Base-by-base conservation (phyloP, 1,140 invertebrate genomes). In the Diorhabda sublineata region DNA sequence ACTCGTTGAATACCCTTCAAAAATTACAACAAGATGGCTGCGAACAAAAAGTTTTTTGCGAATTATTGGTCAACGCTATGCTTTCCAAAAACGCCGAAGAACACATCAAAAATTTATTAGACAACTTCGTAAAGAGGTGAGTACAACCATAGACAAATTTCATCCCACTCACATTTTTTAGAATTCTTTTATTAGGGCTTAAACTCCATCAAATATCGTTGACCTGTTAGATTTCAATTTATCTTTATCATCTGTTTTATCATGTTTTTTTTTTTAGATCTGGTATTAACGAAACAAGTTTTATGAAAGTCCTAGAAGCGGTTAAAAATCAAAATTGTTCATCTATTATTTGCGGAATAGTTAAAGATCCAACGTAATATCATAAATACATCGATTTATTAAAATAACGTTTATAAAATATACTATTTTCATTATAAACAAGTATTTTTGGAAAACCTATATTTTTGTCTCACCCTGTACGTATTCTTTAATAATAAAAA, bases 1-100 rank as follows among this genome's bases (percentile, higher is more conserved):
- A 72, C 3, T 75, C 76, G 2, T 57, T 76, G 5, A 69, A 71
- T 58, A 74, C 76, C 57, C 71, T 78, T 42, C 58, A 71, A 3
- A 66, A 78, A 64, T 45, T 75, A 7, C 66, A 78, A 42, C 71
- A 75, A 58, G 73, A 76, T 6, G 80, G 75, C 9, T 82, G 81
- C 59, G 79, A 82, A 62, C 78, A 81, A 42, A 71, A 78, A 58
- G 76, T 78, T 7, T 76, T 82, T 42, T 82, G 81, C 61, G 80
- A 82, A 63, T 58, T 81, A 56, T 61, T 80, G 45, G 61, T 79
- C 2, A 75, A 69, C 45, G 76, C 79, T 5, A 71, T 68, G 11
- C 59, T 72, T 7, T 74, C 77, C 45, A 70, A 73, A 61, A 76
- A 79, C 63, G 72, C 72, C 3, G 71, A 77, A 41, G 58, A 73